Evolutionary conservation across 2,797 vertebrate species (phyloP), one percentile per base, ranked within the genome.

Genomic region (Xenops minutus): DNA sequence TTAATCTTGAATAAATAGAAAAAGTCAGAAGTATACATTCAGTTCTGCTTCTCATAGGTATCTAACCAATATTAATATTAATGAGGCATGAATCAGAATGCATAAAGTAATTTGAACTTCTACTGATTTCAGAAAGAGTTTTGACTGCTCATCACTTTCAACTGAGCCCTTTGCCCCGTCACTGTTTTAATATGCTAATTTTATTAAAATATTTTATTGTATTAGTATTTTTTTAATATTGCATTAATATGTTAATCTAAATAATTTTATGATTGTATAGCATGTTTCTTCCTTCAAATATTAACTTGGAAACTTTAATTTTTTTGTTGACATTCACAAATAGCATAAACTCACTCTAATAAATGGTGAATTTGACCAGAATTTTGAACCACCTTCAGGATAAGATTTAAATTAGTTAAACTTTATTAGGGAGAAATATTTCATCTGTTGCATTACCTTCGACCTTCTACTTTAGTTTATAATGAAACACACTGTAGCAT

Each of bases 131-230:
- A 66, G 39, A 82, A 91, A 89, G 37, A 17, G 4, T 62, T 89
- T 15, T 56, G 52, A 22, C 29, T 61, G 27, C 39, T 92, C 75
- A 83, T 71, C 17, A 54, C 27, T 88, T 92, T 85, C 30, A 49
- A 19, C 7, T 0, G 2, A 89, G 20, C 12, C 49, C 68, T 95
- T 85, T 89, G 30, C 24, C 71, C 69, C 9, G 80, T 85, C 41
- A 61, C 24, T 72, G 5, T 74, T 93, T 91, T 64, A 80, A 49
- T 64, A 85, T 87, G 78, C 30, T 85, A 89, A 92, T 89, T 91
- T 92, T 81, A 84, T 93, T 86, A 92, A 92, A 86, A 67, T 91
- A 83, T 83, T 85, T 67, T 77, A 90, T 82, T 83, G 3, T 64
- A 62, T 89, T 78, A 68, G 11, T 43, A 43, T 81, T 93, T 93